Evolutionary conservation across 1,140 invertebrate genomes (phyloP).

Genomic region (Melanaphis sacchari): DNA sequence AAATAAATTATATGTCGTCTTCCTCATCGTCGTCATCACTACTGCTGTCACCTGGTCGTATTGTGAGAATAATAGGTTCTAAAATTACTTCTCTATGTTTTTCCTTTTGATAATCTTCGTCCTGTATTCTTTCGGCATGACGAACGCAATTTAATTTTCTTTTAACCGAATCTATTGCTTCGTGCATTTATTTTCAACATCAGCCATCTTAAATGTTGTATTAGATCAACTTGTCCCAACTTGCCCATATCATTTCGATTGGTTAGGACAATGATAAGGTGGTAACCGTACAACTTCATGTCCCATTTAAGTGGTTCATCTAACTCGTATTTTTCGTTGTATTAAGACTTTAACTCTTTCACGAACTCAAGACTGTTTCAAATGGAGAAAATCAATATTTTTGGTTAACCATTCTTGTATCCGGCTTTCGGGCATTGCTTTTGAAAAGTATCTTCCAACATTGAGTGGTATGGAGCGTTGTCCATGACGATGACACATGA

Average conservation of each 20-base stretch:
- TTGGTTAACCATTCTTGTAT: background rate
- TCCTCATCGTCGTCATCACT: background rate
- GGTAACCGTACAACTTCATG: constrained; percentile 57
- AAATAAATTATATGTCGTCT: background rate
- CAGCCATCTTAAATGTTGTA: background rate
- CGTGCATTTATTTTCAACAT: background rate
- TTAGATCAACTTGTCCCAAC: background rate
- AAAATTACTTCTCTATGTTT: background rate
- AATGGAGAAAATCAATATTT: background rate
- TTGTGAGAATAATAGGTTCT: constrained; percentile 1
- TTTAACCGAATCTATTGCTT: background rate
- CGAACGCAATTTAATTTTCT: background rate
- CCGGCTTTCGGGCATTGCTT: too few relatives aligned
- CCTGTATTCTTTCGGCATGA: constrained; percentile 22
- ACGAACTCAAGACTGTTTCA: background rate
- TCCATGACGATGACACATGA: too few relatives aligned
- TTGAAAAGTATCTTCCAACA: too few relatives aligned
- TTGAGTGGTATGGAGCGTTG: too few relatives aligned
- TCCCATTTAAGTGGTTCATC: constrained; percentile 47
- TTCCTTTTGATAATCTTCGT: constrained; percentile 20
- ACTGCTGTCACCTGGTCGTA: background rate
- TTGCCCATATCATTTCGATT: constrained; percentile 7
- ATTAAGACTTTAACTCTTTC: background rate
- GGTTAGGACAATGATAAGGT: constrained; percentile 49
- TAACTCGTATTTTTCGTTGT: constrained; percentile 10